These are phyloP conservation scores for Ectemnius lituratus DNA, from an alignment of 2,888 invertebrate genomes.

Conservation along the genomic window DNA sequence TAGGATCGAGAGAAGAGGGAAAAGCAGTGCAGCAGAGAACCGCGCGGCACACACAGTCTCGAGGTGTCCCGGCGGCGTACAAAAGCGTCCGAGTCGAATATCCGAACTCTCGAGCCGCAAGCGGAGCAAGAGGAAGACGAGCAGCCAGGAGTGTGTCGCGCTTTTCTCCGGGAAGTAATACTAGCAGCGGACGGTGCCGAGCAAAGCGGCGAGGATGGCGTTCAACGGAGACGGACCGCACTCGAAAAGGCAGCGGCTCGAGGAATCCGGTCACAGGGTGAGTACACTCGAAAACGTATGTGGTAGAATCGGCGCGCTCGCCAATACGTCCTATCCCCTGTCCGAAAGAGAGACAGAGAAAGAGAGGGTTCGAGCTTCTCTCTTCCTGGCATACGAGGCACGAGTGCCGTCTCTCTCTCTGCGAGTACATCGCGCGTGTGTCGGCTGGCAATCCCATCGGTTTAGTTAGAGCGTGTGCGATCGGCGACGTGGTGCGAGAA, in stretches of 20 bases:
- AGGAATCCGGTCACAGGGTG: constrained; percentile 76
- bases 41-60: constrained; percentile 43
- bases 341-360: background rate
- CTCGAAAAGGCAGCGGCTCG: constrained; percentile 77
- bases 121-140: too few species aligned
- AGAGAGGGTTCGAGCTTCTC: background rate
- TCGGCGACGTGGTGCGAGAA: constrained; percentile 38
- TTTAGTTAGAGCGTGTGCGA: constrained; percentile 39
- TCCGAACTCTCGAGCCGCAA: background rate
- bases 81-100: background rate
- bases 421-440: too few species aligned
- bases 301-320: background rate
- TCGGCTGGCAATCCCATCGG: background rate
- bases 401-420: background rate
- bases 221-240: constrained; percentile 79
- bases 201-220: constrained; percentile 72
- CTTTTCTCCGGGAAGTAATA: constrained; percentile 24
- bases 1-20: constrained; percentile 15
- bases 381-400: background rate
- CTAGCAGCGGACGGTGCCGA: constrained; percentile 41
- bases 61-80: constrained; percentile 44
- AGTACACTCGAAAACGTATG: constrained; percentile 50
- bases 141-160: too few species aligned
- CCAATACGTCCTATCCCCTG: background rate
- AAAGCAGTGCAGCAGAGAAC: constrained; percentile 37